These are phyloP conservation scores for Oncorhynchus keta DNA, from an alignment of 2,113 vertebrate species.

Conservation along the genomic window DNA sequence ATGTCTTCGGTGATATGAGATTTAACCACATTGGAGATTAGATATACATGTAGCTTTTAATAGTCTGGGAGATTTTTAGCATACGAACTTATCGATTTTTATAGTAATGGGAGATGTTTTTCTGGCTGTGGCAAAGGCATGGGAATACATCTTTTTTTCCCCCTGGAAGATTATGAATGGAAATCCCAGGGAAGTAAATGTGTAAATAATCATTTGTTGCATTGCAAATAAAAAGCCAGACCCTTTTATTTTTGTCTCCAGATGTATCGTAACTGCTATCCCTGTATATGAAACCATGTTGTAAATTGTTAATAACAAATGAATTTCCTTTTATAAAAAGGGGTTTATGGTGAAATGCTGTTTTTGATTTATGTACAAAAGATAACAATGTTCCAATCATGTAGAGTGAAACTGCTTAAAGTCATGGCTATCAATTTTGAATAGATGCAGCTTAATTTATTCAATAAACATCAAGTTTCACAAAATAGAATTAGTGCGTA, in stretches of 20 bases:
- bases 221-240: constrained; percentile 1
- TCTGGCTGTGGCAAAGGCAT: not conserved
- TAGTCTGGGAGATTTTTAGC: not conserved
- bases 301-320: constrained; percentile 75
- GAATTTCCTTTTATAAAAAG: constrained; percentile 62
- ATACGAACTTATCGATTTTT: not conserved
- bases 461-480: not conserved
- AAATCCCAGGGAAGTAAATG: constrained; percentile 40
- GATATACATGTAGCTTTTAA: not conserved
- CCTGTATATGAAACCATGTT: constrained; percentile 65
- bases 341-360: constrained; percentile 63
- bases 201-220: constrained; percentile 49
- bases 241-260: constrained; percentile 13
- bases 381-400: constrained; percentile 5
- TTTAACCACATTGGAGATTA: not conserved
- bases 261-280: constrained; percentile 49
- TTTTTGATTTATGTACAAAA: constrained; percentile 61
- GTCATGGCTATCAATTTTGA: not conserved
- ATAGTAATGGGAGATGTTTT: not conserved
- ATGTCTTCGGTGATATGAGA: not conserved
- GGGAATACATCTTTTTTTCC: constrained; percentile 14
- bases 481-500: not conserved
- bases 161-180: constrained; percentile 18
- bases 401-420: not conserved
- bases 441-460: not conserved